These are phyloP conservation scores for Turritopsis dohrnii DNA, from an alignment of 30 jellyfish, hydroid and myxozoan species.

Conservation along the genomic window DNA sequence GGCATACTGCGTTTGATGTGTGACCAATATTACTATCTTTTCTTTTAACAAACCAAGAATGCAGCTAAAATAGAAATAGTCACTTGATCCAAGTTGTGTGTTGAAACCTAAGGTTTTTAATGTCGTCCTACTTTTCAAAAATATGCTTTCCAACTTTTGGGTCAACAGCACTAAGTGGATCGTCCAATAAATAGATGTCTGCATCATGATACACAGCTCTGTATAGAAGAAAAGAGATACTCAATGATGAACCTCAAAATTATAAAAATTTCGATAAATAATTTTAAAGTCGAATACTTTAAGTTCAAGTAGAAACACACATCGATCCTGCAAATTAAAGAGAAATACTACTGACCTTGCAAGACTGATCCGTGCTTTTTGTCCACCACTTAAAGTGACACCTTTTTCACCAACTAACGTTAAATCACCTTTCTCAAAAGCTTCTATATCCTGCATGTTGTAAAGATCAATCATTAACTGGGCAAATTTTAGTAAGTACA, in stretches of 20 bases:
- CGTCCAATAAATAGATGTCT: conserved; percentile 68
- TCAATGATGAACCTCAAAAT: no score
- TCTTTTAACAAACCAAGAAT: conserved; percentile 45
- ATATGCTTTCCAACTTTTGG: conserved; percentile 71
- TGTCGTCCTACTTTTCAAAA: conserved; percentile 40
- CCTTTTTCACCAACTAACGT: conserved; percentile 92
- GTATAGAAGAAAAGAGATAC: no score
- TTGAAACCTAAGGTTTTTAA: no score
- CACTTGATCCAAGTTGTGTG: no score
- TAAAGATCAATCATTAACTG: neutral
- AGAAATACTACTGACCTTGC: no score
- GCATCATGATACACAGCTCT: conserved; percentile 82
- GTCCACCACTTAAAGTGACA: conserved; percentile 85
- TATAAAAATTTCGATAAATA: no score
- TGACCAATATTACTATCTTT: conserved; percentile 45
- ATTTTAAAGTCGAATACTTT: no score
- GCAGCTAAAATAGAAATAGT: conserved; percentile 40
- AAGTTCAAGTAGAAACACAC: no score
- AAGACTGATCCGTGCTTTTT: conserved; percentile 66
- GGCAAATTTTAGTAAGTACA: no score
- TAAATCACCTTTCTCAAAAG: conserved; percentile 57
- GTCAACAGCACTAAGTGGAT: conserved; percentile 85
- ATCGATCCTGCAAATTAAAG: no score
- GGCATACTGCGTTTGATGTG: conserved; percentile 64
- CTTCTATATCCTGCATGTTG: conserved; percentile 48